These are phyloP conservation scores for Nudaria mundana DNA, from an alignment of 2,888 invertebrate species.

Conservation along the genomic window DNA sequence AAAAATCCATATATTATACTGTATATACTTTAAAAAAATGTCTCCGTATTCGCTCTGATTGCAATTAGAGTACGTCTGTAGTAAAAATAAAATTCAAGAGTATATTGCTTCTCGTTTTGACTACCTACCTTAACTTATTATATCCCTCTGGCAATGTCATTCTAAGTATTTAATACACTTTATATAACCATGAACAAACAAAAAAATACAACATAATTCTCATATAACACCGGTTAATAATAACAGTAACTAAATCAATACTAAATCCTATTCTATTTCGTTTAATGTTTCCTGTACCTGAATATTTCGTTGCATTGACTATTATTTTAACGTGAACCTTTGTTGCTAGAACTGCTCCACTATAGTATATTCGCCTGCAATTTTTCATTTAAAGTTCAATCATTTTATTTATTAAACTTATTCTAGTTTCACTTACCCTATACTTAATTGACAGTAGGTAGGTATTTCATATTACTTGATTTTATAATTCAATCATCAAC, in stretches of 20 bases:
- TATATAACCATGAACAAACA: slow-evolving; percentile 46
- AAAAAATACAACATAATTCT: slow-evolving; percentile 38
- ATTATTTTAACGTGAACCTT: too few species aligned
- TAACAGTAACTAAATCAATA: slow-evolving; percentile 54
- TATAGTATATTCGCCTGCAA: slow-evolving; percentile 19
- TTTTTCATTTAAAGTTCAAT: slow-evolving; percentile 8
- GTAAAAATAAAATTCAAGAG: slow-evolving; percentile 76
- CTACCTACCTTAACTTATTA: slow-evolving; percentile 72
- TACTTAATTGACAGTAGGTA: slow-evolving; percentile 54
- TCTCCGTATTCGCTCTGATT: slow-evolving; percentile 51
- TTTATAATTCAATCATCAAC: slow-evolving; percentile 9
- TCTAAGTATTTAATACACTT: slow-evolving; percentile 40
- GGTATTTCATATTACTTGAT: slow-evolving; percentile 15
- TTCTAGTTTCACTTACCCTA: slow-evolving; percentile 43
- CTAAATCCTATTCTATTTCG: slow-evolving; percentile 45
- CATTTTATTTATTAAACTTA: slow-evolving; percentile 12
- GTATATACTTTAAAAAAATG: slow-evolving; percentile 27
- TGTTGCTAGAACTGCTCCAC: slow-evolving; percentile 18
- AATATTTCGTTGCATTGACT: slow-evolving; percentile 62
- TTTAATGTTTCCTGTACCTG: slow-evolving; percentile 50
- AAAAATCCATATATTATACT: slow-evolving; percentile 19
- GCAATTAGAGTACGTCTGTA: slow-evolving; percentile 69
- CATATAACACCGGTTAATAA: slow-evolving; percentile 44
- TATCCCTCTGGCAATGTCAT: slow-evolving; percentile 75
- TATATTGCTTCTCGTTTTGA: slow-evolving; percentile 79